Evolutionary conservation across 1,140 invertebrate genomes (phyloP), one percentile per base, ranked within the genome.

Genomic region (Zaprionus africanus): DNA sequence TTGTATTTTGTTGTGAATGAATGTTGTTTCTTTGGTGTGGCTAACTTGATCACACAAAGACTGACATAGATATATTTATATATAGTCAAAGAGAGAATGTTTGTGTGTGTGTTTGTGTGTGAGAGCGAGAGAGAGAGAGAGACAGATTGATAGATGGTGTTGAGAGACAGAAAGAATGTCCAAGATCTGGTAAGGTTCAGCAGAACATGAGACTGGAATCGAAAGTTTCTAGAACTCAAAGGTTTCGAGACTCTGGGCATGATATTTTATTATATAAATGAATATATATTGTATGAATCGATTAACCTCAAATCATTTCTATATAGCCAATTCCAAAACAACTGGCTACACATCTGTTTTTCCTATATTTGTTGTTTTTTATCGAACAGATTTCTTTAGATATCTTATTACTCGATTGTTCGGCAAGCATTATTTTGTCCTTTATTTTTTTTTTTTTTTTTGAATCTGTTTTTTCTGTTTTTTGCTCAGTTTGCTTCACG

Each of bases 371-470:
- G 11, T 51, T 24, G 46, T 51, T 13, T 12, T 51, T 13, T 51
- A 15, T 12, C 7, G 2, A 51, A 24, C 46, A 51, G 46, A 22
- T 22, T 51, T 51, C 12, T 51, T 19, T 51, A 51, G 12, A 24
- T 51, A 51, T 51, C 46, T 19, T 24, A 24, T 51, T 62, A 49
- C 46, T 49, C 43, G 28, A 34, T 61, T 43, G 24, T 19, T 24
- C 22, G 49, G 7, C 26, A 28, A 34, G 15, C 5, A 34, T 41
- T 60, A 76, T 66, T 83, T 75, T n/a, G n/a, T n/a, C 80, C 56
- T 70, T 57, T 6, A 58, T 66, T 66, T 83, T 76, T 65, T 9
- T 26, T 57, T 61, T 56, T 46, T n/a, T 41, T 57, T 60, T 49
- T 9, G 38, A n/a, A 41, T 49, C n/a, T 49, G 6, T 49, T 49